Evolutionary conservation across 2,888 invertebrate species (phyloP).

Genomic region (Eustalomyia histrio): DNA sequence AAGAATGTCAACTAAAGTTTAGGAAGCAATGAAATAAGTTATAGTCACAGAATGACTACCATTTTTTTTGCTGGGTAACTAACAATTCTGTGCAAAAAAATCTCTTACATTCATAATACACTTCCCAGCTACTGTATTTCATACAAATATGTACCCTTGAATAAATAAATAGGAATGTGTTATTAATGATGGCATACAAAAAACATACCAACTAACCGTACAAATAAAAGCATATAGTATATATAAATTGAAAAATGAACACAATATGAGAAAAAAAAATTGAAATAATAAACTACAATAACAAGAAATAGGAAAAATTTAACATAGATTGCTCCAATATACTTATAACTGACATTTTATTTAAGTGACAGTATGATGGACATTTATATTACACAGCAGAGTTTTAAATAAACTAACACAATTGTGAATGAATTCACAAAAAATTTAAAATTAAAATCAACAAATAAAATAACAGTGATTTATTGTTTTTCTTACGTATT

Average conservation of each 20-base stretch:
- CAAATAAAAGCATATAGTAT: too few relatives aligned
- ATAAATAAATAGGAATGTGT: conserved; percentile 16
- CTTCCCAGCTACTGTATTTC: neutral
- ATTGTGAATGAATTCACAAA: too few relatives aligned
- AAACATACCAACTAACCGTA: neutral
- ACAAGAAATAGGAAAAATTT: conserved; percentile 2
- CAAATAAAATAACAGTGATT: too few relatives aligned
- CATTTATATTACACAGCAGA: conserved; percentile 19
- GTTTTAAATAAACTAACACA: too few relatives aligned
- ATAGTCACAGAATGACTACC: too few relatives aligned
- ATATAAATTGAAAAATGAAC: neutral
- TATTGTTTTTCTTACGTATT: too few relatives aligned
- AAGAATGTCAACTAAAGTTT: too few relatives aligned
- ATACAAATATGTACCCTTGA: conserved; percentile 1
- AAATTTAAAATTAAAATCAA: too few relatives aligned
- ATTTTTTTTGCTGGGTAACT: too few relatives aligned
- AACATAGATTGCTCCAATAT: conserved; percentile 3
- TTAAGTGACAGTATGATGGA: conserved; percentile 58
- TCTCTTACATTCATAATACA: too few relatives aligned
- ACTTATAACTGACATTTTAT: conserved; percentile 41
- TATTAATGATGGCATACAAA: conserved; percentile 27
- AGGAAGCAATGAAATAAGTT: too few relatives aligned
- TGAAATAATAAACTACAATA: conserved; percentile 1
- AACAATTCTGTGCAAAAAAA: too few relatives aligned
- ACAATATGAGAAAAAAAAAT: neutral